Evolutionary conservation across 2,113 vertebrate genomes (phyloP), one percentile per base, ranked within the genome.

Genomic region (Gymnobelideus leadbeateri): DNA sequence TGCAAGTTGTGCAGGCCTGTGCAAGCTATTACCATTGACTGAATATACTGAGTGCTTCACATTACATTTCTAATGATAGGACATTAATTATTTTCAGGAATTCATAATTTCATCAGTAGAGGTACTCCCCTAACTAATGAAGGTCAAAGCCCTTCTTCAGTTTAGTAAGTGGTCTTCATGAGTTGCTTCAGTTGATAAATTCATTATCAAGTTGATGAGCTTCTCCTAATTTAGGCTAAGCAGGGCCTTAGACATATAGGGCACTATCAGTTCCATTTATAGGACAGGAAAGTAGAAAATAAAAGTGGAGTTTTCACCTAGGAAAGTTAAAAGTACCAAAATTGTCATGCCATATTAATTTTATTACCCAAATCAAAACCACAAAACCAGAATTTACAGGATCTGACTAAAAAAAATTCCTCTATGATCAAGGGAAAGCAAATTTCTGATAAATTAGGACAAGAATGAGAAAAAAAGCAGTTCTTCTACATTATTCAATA

Each of bases 401-500:
- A 96, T 95, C 19, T 97, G 96, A 54, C 93, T 90, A 89, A 95
- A 97, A 93, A 93, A 92, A 95, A 23, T 77, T 89, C 37, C 31
- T 92, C 84, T 94, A 92, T 95, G 91, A 94, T 14, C 90, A 91
- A 68, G 93, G 97, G 95, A 97, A 98, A 84, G 68, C 37, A 84
- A 5, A 84, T 84, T 84, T 84, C 19, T 53, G 25, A 47, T 97
- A 91, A 97, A 98, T 57, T 97, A 96, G 77, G 96, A 93, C 96
- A 97, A 91, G 53, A 31, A 53, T 90, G 94, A 89, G 95, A 96
- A 94, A 92, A 97, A 90, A 95, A 95, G 49, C 91, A 94, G 84
- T 92, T 92, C 24, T 97, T 96, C 96, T 96, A 97, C 68, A 94
- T 77, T 95, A 95, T 93, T 96, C 95, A 97, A 96, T 12, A 91